These are phyloP conservation scores for Esox niger DNA, from an alignment of 2,113 vertebrate genomes.

Conservation along the genomic window DNA sequence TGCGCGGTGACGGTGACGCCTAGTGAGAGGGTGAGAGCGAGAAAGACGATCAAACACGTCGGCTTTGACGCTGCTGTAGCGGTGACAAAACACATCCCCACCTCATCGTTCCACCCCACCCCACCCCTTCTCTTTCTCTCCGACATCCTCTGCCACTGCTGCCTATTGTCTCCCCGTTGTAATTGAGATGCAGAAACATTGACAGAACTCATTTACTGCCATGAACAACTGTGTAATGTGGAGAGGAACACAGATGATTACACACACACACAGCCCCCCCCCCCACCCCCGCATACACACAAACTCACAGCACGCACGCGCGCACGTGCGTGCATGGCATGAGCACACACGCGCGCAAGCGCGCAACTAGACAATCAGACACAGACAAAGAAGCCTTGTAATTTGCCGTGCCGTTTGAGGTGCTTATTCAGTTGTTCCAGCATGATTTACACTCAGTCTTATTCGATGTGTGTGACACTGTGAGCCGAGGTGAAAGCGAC, in stretches of 20 bases:
- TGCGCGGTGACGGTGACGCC: not conserved
- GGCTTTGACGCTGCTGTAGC: constrained; percentile 28
- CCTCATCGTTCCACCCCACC: not conserved
- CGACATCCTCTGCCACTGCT: constrained; percentile 45
- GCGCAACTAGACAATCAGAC: constrained; percentile 9
- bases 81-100: constrained; percentile 21
- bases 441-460: constrained; percentile 33
- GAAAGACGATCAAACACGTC: constrained; percentile 19
- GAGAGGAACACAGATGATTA: constrained; percentile 68
- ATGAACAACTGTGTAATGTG: constrained; percentile 66
- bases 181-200: constrained; percentile 75
- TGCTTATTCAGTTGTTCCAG: constrained; percentile 55
- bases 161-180: constrained; percentile 61
- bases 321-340: constrained; percentile 17
- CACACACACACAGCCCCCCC: constrained; percentile 41
- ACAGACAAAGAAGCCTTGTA: not conserved
- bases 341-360: constrained; percentile 7
- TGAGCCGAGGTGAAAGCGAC: constrained; percentile 26
- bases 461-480: constrained; percentile 26
- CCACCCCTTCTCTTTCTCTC: constrained; percentile 19
- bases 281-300: constrained; percentile 2
- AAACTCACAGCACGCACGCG: constrained; percentile 12
- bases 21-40: constrained; percentile 25
- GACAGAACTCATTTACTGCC: constrained; percentile 73
- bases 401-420: too few relatives aligned